Evolutionary conservation across 2,113 vertebrate species (phyloP), one percentile per base, ranked within the genome.

Genomic region (Callionymus lyra): DNA sequence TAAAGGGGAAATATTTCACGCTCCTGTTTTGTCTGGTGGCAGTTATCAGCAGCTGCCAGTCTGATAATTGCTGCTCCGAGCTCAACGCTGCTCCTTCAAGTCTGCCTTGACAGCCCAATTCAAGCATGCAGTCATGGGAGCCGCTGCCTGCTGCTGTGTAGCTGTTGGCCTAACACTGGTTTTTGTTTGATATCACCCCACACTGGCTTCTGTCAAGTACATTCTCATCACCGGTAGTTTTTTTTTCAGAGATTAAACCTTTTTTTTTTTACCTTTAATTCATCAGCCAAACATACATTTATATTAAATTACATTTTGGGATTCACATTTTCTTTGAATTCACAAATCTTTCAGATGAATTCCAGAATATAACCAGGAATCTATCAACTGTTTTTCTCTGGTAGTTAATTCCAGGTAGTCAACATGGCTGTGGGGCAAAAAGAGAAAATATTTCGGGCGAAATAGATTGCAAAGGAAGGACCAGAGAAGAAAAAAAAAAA

Each of bases 1-100:
- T 58, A 56, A 48, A 27, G 41, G 60, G 51, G 49, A 61, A 56
- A 72, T 74, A 70, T 79, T 63, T 76, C 65, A 71, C 41, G n/a
- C 52, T 44, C 12, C 63, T 69, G 59, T 76, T 74, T 74, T 72
- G 68, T 75, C 71, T 76, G 56, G 53, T 76, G 71, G 74, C 71
- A 74, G 72, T 72, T 77, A 79, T 79, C 65, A 77, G 82, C 68
- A 72, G 73, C 81, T 79, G 75, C 71, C 69, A 79, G 57, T 82
- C 68, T 68, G 75, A 74, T 80, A 76, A 83, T 79, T 77, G 74
- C 68, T 54, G 75, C 75, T 74, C 13, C 42, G 57, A 64, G 78
- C 69, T 49, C 45, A 17, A 37, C 41, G 55, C 58, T 64, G 47
- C 50, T 76, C 47, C 59, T 71, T 76, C 68, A 74, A 58, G 58